Evolutionary conservation across 2,113 vertebrate genomes (phyloP).

Genomic region (Stigmatopora argus): DNA sequence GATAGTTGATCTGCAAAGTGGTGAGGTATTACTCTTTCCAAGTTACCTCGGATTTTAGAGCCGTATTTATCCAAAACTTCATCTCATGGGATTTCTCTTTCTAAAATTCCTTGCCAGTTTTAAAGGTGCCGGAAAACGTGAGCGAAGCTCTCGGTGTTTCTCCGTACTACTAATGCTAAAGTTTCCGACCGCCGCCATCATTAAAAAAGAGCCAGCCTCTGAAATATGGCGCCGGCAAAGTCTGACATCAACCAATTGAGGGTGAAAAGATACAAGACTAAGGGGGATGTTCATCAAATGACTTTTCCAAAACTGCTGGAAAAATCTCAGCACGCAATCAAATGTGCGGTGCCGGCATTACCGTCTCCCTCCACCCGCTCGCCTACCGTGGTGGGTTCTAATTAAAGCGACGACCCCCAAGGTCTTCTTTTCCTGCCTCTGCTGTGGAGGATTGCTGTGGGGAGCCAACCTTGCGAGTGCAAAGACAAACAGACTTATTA

Average conservation of each 20-base stretch:
- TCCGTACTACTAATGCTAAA: not conserved
- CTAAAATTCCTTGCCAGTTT: not conserved
- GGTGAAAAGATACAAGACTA: slow-evolving; percentile 8
- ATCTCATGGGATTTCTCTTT: not conserved
- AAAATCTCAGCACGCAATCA: slow-evolving; percentile 45
- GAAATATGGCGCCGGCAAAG: slow-evolving; percentile 1
- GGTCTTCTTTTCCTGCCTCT: slow-evolving; percentile 40
- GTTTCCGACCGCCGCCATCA: not conserved
- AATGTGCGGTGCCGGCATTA: slow-evolving; percentile 26
- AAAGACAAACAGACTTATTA: slow-evolving; percentile 62
- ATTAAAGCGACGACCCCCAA: slow-evolving; percentile 57
- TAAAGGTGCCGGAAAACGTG: not conserved
- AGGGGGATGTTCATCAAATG: slow-evolving; percentile 3
- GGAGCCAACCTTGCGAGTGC: slow-evolving; percentile 32
- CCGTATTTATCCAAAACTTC: not conserved
- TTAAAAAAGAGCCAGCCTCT: slow-evolving; percentile 15
- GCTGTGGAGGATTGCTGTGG: slow-evolving; percentile 27
- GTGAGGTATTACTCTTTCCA: not conserved
- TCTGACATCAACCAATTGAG: slow-evolving; percentile 33
- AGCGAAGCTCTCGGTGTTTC: not conserved
- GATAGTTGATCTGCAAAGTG: too few species aligned
- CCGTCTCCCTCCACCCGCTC: slow-evolving; percentile 24
- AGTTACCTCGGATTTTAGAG: not conserved
- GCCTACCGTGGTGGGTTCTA: slow-evolving; percentile 46
- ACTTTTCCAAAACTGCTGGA: slow-evolving; percentile 21